Evolutionary conservation across 92 coral and sea anemone genomes (phyloP), one percentile per base, ranked within the genome.

Genomic region (Virgularia gustaviana): DNA sequence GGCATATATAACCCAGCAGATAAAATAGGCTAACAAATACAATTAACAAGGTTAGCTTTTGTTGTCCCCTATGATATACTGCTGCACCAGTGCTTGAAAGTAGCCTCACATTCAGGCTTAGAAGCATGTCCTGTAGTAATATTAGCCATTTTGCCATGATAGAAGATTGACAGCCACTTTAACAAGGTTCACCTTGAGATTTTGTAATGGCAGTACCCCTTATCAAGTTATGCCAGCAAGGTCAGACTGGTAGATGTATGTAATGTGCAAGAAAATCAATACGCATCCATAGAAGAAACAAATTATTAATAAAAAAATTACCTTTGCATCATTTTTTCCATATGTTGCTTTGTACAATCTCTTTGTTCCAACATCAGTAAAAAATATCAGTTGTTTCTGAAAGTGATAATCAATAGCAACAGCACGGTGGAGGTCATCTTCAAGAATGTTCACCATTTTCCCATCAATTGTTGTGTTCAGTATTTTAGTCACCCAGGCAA

Each of bases 391-490:
- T 31, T 78, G 78, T 41, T 82, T 85, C 42, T 57, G 79, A 6
- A 63, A 72, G 57, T 91, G 88, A 82, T 86, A 91, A 57, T 91
- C 97, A 25, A 89, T 33, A 52, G 97, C 96, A 30, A 86, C 81
- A 4, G 87, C 87, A 2, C 91, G 89, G 19, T 84, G 75, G 44
- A 87, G 84, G 76, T 86, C 82, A 6, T 67, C 70, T 38, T 65
- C 29, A 38, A 91, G 36, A 6, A 75, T 38, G 13, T 45, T 81
- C 63, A 75, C 81, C n/a, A 70, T 47, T 8, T 19, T 65, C 0
- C 96, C 96, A 68, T 86, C 85, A 55, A 51, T 33, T 16, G 75
- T 31, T 9, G 75, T 47, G 13, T 68, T 51, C 42, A 68, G 9
- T 23, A 68, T 68, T 18, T 35, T 32, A 19, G 49, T 18, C 15